Percentiles rank a stretch among this genome's conserved stretches.
phyloP scores from a whole-genome alignment of 2,113 vertebrate species.

The Camelus dromedarius region DNA sequence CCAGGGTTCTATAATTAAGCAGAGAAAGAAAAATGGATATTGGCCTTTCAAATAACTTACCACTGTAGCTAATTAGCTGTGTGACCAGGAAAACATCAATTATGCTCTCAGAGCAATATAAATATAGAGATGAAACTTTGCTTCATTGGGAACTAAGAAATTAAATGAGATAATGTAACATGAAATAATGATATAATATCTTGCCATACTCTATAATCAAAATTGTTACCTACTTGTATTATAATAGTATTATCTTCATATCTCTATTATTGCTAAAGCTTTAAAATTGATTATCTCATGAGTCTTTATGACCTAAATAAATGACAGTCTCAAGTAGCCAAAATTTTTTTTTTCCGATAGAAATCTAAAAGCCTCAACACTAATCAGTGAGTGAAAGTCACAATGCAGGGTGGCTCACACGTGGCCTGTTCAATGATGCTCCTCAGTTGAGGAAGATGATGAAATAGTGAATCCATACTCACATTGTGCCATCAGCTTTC shows the following conservation, averaged over 20 bases:
- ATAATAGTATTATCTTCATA: not conserved
- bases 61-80: not conserved
- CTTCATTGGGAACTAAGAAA: not conserved
- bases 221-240: not conserved
- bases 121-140: not conserved
- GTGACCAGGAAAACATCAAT: not conserved
- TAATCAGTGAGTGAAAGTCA: not conserved
- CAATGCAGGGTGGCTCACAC: not conserved
- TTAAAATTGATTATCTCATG: not conserved
- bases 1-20: not conserved
- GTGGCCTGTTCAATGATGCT: not conserved
- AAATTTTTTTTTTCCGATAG: not conserved
- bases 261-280: not conserved
- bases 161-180: not conserved
- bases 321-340: not conserved
- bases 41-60: not conserved
- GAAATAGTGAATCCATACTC: not conserved
- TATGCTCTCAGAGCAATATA: not conserved
- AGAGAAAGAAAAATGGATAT: not conserved
- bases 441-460: not conserved
- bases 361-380: not conserved
- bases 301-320: not conserved
- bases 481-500: slow-evolving; percentile 1
- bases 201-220: not conserved
- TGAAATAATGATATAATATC: not conserved